Conservation (phyloP, 2,113 vertebrate species). For the Chamaea fasciata region DNA sequence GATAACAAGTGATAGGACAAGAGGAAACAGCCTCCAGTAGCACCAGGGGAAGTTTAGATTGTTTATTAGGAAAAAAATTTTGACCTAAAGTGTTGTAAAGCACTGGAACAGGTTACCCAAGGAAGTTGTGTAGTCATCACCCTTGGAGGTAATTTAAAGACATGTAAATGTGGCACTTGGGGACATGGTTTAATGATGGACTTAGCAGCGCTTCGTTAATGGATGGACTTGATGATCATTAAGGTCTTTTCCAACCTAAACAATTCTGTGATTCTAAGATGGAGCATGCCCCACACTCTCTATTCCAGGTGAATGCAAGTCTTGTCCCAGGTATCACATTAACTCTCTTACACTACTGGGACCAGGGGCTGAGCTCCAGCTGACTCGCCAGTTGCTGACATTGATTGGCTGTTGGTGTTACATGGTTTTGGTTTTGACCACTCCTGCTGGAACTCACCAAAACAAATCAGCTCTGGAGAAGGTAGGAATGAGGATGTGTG, state of each 20-base stretch:
- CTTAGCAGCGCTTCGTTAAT: not conserved
- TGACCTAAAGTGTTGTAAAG: not conserved
- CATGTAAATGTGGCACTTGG: not conserved
- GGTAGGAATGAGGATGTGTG: not conserved
- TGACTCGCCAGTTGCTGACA: rapidly evolving
- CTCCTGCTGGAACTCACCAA: not conserved
- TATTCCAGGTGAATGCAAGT: not conserved
- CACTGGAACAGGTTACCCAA: not conserved
- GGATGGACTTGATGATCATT: not conserved
- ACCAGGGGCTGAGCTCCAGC: not conserved
- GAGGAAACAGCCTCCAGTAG: not conserved
- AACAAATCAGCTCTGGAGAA: not conserved
- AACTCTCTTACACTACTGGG: not conserved
- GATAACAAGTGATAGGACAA: not conserved
- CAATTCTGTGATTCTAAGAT: not conserved
- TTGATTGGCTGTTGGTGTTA: not conserved
- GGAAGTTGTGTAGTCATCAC: not conserved
- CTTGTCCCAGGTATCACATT: not conserved
- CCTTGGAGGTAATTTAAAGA: not conserved
- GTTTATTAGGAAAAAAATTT: not conserved
- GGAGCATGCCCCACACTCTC: not conserved
- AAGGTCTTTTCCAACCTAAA: not conserved
- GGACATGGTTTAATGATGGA: not conserved
- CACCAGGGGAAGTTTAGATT: not conserved
- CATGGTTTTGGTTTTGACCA: not conserved